phyloP scores from a whole-genome alignment of 2,888 invertebrate genomes.

The Patella depressa region DNA sequence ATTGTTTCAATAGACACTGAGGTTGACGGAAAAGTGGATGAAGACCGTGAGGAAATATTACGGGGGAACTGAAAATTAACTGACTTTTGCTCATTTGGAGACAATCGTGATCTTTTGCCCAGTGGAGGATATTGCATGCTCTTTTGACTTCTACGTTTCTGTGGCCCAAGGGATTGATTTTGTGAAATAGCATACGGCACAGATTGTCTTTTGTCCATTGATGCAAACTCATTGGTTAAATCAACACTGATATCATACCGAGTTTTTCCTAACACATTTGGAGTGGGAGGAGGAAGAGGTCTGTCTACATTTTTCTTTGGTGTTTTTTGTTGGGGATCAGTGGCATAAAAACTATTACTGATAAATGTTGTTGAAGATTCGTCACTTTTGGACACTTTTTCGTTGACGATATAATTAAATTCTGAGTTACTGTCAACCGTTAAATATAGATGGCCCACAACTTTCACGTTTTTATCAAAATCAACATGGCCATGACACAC shows the following conservation, averaged over 20 bases:
- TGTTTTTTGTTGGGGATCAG: constrained; percentile 9
- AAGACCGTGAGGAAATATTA: no score
- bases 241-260: neutral
- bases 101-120: no score
- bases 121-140: no score
- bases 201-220: no score
- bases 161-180: no score
- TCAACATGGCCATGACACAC: neutral
- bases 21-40: no score
- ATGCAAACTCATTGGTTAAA: no score
- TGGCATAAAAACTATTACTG: constrained; percentile 8
- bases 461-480: constrained; percentile 7
- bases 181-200: no score
- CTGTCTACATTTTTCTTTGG: neutral
- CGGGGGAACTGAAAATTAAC: no score
- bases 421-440: neutral
- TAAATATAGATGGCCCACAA: neutral
- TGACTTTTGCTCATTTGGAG: no score
- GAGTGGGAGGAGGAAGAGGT: neutral
- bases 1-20: no score
- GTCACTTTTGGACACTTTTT: constrained; percentile 8
- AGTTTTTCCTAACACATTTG: neutral
- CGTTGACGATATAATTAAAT: neutral
- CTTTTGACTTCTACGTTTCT: no score
- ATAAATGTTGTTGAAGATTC: constrained; percentile 9